Evolutionary conservation across 2,797 vertebrate genomes (phyloP).

Genomic region (Triplophysa bombifrons): DNA sequence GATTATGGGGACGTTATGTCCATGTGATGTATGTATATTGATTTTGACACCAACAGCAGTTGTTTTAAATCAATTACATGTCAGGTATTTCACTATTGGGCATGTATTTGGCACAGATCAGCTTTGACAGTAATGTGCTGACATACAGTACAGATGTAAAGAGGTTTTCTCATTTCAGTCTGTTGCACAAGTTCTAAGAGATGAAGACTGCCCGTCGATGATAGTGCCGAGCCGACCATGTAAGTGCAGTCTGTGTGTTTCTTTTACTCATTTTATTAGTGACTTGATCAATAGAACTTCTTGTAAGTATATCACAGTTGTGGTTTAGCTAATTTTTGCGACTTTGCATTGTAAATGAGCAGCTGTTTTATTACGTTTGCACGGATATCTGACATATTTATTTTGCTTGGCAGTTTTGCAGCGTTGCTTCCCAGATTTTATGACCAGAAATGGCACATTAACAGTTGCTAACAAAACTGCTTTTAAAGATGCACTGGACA

Average conservation of each 20-base stretch:
- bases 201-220: conserved; percentile 89
- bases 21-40: background rate
- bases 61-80: background rate
- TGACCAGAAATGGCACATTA: conserved; percentile 80
- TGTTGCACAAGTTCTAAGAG: conserved; percentile 80
- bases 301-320: background rate
- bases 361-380: background rate
- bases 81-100: background rate
- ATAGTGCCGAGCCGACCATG: conserved; percentile 89
- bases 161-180: conserved; percentile 70
- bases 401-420: conserved; percentile 79
- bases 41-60: background rate
- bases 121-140: background rate
- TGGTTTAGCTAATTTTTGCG: background rate
- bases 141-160: too few relatives aligned
- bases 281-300: background rate
- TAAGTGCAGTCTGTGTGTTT: conserved; percentile 68
- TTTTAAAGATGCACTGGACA: conserved; percentile 82
- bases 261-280: background rate
- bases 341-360: background rate
- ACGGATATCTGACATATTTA: background rate
- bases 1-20: background rate
- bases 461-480: conserved; percentile 80
- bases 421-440: conserved; percentile 89
- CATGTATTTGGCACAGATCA: background rate